Conservation (phyloP, 2,888 invertebrate species). For the Hanleya hanleyi region DNA sequence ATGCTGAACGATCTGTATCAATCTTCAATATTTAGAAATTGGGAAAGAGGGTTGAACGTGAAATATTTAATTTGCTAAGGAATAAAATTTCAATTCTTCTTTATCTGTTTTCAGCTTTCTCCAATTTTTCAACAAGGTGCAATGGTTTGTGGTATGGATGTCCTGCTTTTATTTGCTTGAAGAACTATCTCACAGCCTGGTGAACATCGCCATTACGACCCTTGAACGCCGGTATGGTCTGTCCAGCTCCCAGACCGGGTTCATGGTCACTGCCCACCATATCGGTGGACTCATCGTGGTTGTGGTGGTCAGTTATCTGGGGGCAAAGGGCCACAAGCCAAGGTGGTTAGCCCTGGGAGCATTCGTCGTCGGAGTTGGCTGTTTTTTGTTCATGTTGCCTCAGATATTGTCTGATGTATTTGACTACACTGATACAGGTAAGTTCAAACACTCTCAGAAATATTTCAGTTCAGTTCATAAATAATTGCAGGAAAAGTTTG, state of each 20-base stretch:
- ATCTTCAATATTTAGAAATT: no score
- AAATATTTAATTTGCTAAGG: no score
- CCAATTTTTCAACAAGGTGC: constrained; percentile 12
- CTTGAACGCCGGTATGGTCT: constrained; percentile 54
- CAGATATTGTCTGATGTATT: constrained; percentile 84
- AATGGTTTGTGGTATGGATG: constrained; percentile 41
- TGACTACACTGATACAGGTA: constrained; percentile 39
- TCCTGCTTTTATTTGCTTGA: constrained; percentile 43
- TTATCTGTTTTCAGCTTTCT: background rate
- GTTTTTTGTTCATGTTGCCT: constrained; percentile 85
- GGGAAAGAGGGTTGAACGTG: no score
- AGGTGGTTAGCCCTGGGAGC: constrained; percentile 82
- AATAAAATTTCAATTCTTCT: background rate
- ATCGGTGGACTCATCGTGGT: constrained; percentile 51
- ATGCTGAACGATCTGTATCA: no score
- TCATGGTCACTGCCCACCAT: constrained; percentile 57
- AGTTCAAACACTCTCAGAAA: background rate
- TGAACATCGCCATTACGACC: constrained; percentile 51
- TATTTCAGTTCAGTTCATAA: no score
- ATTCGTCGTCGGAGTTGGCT: constrained; percentile 79
- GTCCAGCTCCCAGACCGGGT: constrained; percentile 46
- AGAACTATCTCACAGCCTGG: constrained; percentile 54
- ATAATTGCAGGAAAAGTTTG: no score
- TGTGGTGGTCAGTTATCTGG: constrained; percentile 44
- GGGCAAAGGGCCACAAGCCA: constrained; percentile 74